Base-by-base conservation (phyloP, 2,113 vertebrate species). In the Girardinichthys multiradiatus region DNA sequence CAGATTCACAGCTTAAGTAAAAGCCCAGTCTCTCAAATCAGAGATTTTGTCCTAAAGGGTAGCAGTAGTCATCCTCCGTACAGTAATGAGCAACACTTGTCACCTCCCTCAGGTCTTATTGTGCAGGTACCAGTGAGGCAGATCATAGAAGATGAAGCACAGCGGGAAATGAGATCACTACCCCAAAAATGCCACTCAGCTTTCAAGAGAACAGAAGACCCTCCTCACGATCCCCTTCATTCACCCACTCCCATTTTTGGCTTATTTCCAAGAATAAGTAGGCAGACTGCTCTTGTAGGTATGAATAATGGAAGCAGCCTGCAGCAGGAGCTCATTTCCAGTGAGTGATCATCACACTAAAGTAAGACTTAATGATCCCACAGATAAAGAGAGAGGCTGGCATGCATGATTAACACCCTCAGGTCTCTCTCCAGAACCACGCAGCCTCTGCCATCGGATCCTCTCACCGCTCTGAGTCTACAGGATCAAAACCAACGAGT, bases 241-340 rank as follows among this genome's bases (percentile, higher is more conserved):
- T 71, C 62, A 14, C 42, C 58, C 57, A 62, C 70, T 28, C n/a
- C 88, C 79, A 92, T 91, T 91, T n/a, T 91, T 80, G 83, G 61
- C 79, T 82, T 76, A 82, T 83, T 89, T 92, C 92, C 85, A 90
- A 89, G 86, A 93, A 93, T 91, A 93, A 91, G 71, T 13, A 71
- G 64, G 63, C 74, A 76, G 80, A 57, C 69, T 68, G 80, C 80
- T 88, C 88, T 69, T 82, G 79, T 80, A 80, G 78, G 69, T 85
- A 92, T 94, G 89, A 93, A 93, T 94, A 93, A 94, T 94, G 83
- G 79, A 92, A 84, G 82, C 80, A 74, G 87, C 86, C 91, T 90
- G 77, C 84, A 86, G 77, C 84, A 86, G 87, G 84, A 93, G 83
- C 87, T 90, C 85, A 90, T 93, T 89, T 92, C 86, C 83, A 91